phyloP scores from a whole-genome alignment of 2,113 vertebrate species.

The Odocoileus virginianus region DNA sequence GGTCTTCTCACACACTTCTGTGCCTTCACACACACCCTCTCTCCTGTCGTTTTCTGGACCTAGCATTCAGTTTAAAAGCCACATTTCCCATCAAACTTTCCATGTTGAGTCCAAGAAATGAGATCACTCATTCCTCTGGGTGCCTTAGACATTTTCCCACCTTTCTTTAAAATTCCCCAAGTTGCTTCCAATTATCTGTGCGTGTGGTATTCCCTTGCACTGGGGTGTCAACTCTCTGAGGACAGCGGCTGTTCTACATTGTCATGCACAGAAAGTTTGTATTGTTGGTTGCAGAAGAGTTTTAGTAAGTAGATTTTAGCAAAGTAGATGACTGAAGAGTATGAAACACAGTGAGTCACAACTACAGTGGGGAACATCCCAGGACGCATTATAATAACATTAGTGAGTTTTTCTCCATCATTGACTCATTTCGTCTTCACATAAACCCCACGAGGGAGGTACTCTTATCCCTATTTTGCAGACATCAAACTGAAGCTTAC shows the following conservation, averaged over 20 bases:
- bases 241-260: too few species aligned
- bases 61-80: not conserved
- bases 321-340: not conserved
- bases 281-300: too few species aligned
- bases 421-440: not conserved
- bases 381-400: not conserved
- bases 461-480: not conserved
- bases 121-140: not conserved
- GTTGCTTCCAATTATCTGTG: not conserved
- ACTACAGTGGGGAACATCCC: not conserved
- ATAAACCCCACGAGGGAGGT: not conserved
- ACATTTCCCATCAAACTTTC: not conserved
- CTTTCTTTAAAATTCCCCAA: not conserved
- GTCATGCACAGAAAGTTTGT: not conserved
- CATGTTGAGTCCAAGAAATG: not conserved
- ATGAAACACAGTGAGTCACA: not conserved
- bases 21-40: not conserved
- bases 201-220: not conserved
- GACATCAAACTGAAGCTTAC: not conserved
- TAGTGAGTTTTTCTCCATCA: not conserved
- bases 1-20: accelerated
- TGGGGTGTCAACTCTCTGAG: not conserved
- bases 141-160: not conserved
- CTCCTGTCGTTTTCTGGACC: not conserved
- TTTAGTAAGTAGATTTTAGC: not conserved